A percentile compares a stretch with the other conserved stretches of the same genome.
Conservation (phyloP, 2,797 vertebrate species). For the Cichlasoma orientale region DNA sequence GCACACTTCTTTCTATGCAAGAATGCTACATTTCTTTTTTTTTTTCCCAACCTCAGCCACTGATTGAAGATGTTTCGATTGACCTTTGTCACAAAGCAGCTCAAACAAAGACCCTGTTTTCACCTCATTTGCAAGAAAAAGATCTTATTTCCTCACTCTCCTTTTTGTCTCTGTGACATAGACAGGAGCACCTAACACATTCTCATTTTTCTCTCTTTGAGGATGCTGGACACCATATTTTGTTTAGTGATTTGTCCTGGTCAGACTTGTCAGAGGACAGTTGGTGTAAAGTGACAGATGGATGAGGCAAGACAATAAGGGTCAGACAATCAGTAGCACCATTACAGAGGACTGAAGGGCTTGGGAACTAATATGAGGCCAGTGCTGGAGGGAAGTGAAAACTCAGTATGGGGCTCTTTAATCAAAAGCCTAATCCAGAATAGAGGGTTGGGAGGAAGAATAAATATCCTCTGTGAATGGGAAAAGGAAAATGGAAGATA, state of each 20-base stretch:
- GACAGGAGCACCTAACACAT: conserved; percentile 52
- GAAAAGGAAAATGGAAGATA: conserved; percentile 42
- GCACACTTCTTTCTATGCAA: conserved; percentile 28
- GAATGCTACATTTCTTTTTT: conserved; percentile 7
- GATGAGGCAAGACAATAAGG: conserved; percentile 75
- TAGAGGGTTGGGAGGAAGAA: conserved; percentile 20
- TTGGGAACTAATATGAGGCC: conserved; percentile 33
- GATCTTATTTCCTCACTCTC: conserved; percentile 56
- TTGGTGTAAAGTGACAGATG: conserved; percentile 76
- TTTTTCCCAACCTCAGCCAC: conserved; percentile 3
- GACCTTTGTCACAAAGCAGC: conserved; percentile 66
- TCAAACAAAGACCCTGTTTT: conserved; percentile 49
- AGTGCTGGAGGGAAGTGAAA: conserved; percentile 16
- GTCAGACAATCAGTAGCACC: conserved; percentile 75
- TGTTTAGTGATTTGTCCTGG: conserved; percentile 71
- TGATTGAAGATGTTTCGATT: conserved; percentile 72
- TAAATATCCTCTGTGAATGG: conserved; percentile 28
- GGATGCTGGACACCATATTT: conserved; percentile 64
- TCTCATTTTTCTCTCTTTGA: conserved; percentile 76
- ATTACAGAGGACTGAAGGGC: conserved; percentile 51
- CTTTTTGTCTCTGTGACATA: conserved; percentile 35
- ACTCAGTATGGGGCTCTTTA: conserved; percentile 25
- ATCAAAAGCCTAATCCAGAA: conserved; percentile 51
- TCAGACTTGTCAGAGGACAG: conserved; percentile 74
- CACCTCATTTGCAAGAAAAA: conserved; percentile 70